Evolutionary conservation across 64 coral and sea anemone genomes (phyloP), one percentile per base, ranked within the genome.

Genomic region (Stylophora pistillata): DNA sequence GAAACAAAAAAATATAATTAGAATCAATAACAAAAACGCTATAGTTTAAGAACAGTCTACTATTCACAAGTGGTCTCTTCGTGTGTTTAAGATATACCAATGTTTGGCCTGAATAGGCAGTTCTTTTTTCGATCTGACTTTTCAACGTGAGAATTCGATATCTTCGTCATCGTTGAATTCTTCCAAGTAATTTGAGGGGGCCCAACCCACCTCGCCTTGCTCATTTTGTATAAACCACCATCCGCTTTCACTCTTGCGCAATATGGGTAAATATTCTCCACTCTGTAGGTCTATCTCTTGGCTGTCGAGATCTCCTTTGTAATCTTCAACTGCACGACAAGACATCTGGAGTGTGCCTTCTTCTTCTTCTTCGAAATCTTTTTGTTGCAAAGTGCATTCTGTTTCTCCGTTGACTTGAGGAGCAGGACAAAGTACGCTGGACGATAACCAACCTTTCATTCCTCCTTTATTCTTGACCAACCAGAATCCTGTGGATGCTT

Each of bases 161-260:
- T n/a, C 25, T 29, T 53, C n/a, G 7, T 86, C 28, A 53, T 53
- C 73, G 37, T 71, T 74, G 11, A 92, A 20, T 2, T 53, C 80
- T 33, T 93, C 34, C 55, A 97, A 37, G 47, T 76, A 93, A 28
- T 87, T 97, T 15, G 91, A 93, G 13, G 95, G 95, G 1, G 91
- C 95, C 95, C 95, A 97, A 20, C 95, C 95, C 5, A 88, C 74
- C 64, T 93, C 88, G 6, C 86, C 91, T 21, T 86, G 77, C 23
- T 54, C 74, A 41, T 82, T 73, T 55, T 68, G 73, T 16, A 97
- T 82, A 32, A 85, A 80, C 95, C 95, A 97, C 95, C 95, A 97
- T 30, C 95, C 95, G 15, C 80, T 88, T 16, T 90, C 88, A 60
- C 61, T 60, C 26, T 93, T 91, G 60, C 90, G 65, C 37, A 97